phyloP scores from a whole-genome alignment of 1,140 invertebrate species.

The Zaprionus lachaisei region DNA sequence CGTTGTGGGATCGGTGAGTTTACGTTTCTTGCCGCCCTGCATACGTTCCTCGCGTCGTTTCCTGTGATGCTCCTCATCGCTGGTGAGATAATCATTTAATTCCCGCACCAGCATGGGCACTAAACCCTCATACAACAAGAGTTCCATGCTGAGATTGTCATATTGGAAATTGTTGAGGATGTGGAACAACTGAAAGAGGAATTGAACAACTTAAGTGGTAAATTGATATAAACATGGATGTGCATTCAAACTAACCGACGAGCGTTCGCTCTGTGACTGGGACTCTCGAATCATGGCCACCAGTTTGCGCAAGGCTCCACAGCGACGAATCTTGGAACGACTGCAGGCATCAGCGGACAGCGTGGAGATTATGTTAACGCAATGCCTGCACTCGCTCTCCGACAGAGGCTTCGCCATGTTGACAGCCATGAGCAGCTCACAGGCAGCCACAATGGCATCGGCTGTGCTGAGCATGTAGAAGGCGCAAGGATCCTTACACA shows the following conservation, averaged over 20 bases:
- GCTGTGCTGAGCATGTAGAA: constrained; percentile 75
- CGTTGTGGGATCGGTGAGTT: constrained; percentile 58
- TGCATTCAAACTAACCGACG: constrained; percentile 46
- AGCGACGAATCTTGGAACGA: constrained; percentile 78
- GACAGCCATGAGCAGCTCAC: constrained; percentile 69
- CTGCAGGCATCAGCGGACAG: constrained; percentile 79
- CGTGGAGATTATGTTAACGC: constrained; percentile 79
- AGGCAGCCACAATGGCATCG: constrained; percentile 78
- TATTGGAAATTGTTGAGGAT: constrained; percentile 82
- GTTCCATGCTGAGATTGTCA: constrained; percentile 82
- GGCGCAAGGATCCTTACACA: constrained; percentile 73
- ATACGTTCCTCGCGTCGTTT: constrained; percentile 73
- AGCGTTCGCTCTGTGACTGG: constrained; percentile 67
- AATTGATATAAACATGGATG: not conserved
- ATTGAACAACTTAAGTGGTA: not conserved
- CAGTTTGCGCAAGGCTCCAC: constrained; percentile 75
- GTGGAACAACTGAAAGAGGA: constrained; percentile 63
- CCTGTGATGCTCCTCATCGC: constrained; percentile 77
- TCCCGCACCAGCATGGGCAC: constrained; percentile 74
- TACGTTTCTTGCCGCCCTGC: constrained; percentile 72
- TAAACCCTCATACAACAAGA: constrained; percentile 74
- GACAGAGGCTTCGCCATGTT: constrained; percentile 70
- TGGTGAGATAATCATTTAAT: constrained; percentile 72
- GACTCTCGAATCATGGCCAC: constrained; percentile 76
- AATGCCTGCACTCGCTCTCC: constrained; percentile 72